phyloP scores from a whole-genome alignment of 1,140 invertebrate species.

The Papilio helenus region DNA sequence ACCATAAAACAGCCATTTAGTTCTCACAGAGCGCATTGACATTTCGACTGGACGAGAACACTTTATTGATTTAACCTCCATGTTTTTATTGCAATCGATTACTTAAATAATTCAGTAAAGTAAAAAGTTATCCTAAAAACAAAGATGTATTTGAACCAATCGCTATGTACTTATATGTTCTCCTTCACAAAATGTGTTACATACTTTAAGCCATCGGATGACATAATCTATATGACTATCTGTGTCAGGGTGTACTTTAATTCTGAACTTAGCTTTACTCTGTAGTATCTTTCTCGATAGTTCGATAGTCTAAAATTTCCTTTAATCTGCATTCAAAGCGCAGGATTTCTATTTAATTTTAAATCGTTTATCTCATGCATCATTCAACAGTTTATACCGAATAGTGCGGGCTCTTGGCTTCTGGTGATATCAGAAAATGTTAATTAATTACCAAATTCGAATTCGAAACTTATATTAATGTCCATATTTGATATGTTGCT shows the following conservation, averaged over 20 bases:
- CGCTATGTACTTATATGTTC: neutral
- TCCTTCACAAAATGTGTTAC: no score
- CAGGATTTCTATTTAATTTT: constrained; percentile 43
- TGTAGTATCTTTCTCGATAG: neutral
- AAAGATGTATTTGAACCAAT: neutral
- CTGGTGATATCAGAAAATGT: constrained; percentile 75
- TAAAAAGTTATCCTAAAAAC: neutral
- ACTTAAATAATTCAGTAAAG: neutral
- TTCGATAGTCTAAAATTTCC: neutral
- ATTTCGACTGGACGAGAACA: constrained; percentile 38
- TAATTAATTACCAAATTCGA: constrained; percentile 69
- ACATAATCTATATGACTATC: no score
- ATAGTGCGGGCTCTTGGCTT: constrained; percentile 67
- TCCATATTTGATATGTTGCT: constrained; percentile 67
- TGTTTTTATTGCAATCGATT: neutral
- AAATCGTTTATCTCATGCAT: constrained; percentile 64
- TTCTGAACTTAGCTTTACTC: neutral
- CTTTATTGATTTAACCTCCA: neutral
- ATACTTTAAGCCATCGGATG: no score
- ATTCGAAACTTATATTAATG: constrained; percentile 62
- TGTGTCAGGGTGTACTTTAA: neutral
- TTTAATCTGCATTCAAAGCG: neutral
- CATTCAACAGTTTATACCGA: constrained; percentile 72
- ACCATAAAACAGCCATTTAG: constrained; percentile 58
- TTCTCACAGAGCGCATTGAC: constrained; percentile 55